Evolutionary conservation across 2,797 vertebrate species (phyloP).

Genomic region (Clarias laeviceps): DNA sequence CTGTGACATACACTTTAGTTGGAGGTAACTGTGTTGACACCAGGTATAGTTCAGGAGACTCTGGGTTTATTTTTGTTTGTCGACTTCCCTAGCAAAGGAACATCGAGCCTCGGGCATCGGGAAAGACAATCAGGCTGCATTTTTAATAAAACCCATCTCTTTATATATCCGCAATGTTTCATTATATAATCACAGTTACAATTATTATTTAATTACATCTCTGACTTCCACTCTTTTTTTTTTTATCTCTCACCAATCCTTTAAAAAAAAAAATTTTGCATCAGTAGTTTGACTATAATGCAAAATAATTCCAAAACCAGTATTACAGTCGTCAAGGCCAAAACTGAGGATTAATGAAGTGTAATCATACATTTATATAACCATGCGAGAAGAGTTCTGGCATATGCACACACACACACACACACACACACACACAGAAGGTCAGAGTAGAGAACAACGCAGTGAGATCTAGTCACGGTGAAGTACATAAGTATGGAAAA

Average conservation of each 20-base stretch:
- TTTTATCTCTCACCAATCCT: neutral
- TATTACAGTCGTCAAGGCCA: neutral
- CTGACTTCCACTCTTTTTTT: neutral
- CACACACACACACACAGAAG: neutral
- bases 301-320: neutral
- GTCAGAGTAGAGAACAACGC: conserved; percentile 3
- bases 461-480: neutral
- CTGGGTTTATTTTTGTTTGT: neutral
- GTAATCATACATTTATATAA: conserved; percentile 10
- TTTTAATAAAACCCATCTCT: neutral
- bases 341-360: conserved; percentile 1
- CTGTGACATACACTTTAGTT: too few species aligned
- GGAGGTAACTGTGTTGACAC: too few species aligned
- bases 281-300: neutral
- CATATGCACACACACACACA: neutral
- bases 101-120: neutral
- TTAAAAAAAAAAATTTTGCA: neutral
- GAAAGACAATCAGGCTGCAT: neutral
- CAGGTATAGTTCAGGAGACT: too few species aligned
- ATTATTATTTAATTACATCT: too few species aligned
- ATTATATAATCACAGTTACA: neutral
- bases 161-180: neutral
- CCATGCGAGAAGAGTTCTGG: neutral
- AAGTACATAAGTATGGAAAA: neutral
- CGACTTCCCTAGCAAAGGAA: neutral